Evolutionary conservation across 2,888 invertebrate species (phyloP).

Genomic region (Lamellibrachia satsuma): DNA sequence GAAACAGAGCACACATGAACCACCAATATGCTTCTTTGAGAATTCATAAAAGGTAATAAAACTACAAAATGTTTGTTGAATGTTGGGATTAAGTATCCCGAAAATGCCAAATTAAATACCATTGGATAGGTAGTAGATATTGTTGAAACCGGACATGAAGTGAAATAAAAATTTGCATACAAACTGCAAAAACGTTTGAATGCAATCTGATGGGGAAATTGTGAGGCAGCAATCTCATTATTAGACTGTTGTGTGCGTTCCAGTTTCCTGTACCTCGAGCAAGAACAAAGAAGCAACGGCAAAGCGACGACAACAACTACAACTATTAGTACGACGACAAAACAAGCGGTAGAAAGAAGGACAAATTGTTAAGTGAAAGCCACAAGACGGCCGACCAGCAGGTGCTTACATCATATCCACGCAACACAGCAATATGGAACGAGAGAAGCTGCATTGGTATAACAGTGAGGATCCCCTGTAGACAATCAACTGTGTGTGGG

Average conservation of each 20-base stretch:
- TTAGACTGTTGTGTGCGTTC: neutral
- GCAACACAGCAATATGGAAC: constrained; percentile 85
- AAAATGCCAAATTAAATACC: neutral
- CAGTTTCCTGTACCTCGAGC: neutral
- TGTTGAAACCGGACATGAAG: neutral
- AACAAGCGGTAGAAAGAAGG: neutral
- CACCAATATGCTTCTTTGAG: neutral
- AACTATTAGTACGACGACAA: constrained; percentile 9
- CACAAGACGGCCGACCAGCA: neutral
- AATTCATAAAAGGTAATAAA: neutral
- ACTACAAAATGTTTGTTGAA: neutral
- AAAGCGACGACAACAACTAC: neutral
- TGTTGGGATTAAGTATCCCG: neutral
- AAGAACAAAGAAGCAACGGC: neutral
- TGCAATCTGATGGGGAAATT: neutral
- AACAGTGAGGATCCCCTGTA: constrained; percentile 92
- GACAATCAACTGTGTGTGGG: constrained; percentile 95
- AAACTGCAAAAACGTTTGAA: neutral
- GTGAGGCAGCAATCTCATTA: neutral
- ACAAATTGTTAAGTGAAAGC: neutral
- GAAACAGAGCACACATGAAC: neutral
- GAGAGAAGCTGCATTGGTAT: constrained; percentile 98
- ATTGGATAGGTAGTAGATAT: too few relatives aligned
- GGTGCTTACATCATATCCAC: constrained; percentile 42
- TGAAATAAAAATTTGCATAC: neutral